Evolutionary conservation across 2,113 vertebrate genomes (phyloP).

Genomic region (Xenopus tropicalis): UCB_Xtro_10.0 CM004450.2:4780501-4781000

Average conservation of each 20-base stretch:
- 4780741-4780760: too few relatives aligned
- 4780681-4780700: neutral
- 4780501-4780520: neutral
- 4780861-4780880: neutral
- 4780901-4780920: conserved; percentile 13
- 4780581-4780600: conserved; percentile 1
- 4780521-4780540: conserved; percentile 8
- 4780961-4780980: neutral
- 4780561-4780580: too few relatives aligned
- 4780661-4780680: too few relatives aligned
- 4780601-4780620: conserved; percentile 6
- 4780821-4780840: too few relatives aligned
- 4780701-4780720: too few relatives aligned
- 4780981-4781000: neutral
- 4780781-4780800: too few relatives aligned
- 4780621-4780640: neutral
- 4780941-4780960: neutral
- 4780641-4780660: neutral
- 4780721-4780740: too few relatives aligned
- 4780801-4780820: too few relatives aligned
- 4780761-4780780: too few relatives aligned
- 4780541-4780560: neutral
- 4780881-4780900: conserved; percentile 1
- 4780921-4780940: neutral
- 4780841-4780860: too few relatives aligned